phyloP scores from a whole-genome alignment of 2,113 vertebrate genomes.

The Leptobrachium ailaonicum region DNA sequence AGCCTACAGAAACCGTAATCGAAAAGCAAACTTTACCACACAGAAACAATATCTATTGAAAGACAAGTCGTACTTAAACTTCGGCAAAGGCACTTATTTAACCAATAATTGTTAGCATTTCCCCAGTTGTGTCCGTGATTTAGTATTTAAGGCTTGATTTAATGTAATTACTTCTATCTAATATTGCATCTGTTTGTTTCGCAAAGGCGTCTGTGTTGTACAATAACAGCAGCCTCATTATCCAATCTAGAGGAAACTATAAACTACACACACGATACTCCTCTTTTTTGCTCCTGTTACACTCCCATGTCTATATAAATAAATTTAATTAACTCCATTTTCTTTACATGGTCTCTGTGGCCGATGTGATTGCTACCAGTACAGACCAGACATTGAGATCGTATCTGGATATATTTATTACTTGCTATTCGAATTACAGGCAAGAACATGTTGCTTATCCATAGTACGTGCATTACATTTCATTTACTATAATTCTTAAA shows the following conservation, averaged over 20 bases:
- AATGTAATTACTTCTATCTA: constrained; percentile 11
- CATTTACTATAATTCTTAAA: background rate
- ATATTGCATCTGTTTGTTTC: constrained; percentile 12
- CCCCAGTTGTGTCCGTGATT: background rate
- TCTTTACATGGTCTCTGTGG: constrained; percentile 13
- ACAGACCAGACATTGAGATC: constrained; percentile 14
- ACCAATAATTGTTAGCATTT: constrained; percentile 20
- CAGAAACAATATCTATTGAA: no score
- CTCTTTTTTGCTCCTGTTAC: background rate
- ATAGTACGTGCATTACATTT: background rate
- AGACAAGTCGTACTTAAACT: no score
- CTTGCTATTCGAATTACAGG: constrained; percentile 10
- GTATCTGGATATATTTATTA: constrained; percentile 37
- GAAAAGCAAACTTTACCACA: no score
- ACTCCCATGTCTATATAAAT: constrained; percentile 26
- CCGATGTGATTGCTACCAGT: constrained; percentile 19
- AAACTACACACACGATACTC: background rate
- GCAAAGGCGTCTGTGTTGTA: background rate
- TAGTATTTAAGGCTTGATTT: background rate
- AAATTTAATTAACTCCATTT: constrained; percentile 25
- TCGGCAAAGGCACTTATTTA: no score
- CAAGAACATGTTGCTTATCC: constrained; percentile 14
- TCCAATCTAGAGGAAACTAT: constrained; percentile 17
- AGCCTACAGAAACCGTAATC: no score
- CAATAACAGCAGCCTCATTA: constrained; percentile 21